Evolutionary conservation across 2,797 vertebrate genomes (phyloP).

Genomic region (Manis pentadactyla): DNA sequence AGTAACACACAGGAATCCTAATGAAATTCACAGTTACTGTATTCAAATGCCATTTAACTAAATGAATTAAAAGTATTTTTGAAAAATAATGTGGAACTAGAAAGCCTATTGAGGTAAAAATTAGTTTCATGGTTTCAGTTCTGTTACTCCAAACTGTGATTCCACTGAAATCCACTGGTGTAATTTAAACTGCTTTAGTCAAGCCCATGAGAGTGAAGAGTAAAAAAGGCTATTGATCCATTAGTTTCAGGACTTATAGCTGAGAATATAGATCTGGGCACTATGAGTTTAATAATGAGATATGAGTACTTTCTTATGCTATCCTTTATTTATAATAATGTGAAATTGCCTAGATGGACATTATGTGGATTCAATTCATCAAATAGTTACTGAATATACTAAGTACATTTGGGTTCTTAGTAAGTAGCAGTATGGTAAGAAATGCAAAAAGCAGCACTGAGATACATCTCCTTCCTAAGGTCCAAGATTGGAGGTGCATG

Average conservation of each 20-base stretch:
- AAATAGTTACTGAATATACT: background rate
- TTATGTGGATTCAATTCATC: background rate
- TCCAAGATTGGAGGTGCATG: background rate
- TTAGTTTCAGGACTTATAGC: background rate
- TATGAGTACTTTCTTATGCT: background rate
- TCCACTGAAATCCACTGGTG: background rate
- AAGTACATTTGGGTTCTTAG: background rate
- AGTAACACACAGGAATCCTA: background rate
- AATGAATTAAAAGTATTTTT: background rate
- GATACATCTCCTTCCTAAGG: background rate
- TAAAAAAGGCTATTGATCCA: background rate
- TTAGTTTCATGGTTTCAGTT: constrained; percentile 32
- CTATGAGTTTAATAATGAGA: background rate
- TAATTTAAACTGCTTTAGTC: constrained; percentile 52
- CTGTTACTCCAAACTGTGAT: constrained; percentile 10
- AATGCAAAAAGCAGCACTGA: background rate
- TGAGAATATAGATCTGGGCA: background rate
- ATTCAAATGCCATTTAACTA: constrained; percentile 2
- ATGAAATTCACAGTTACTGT: background rate
- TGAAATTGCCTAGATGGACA: background rate
- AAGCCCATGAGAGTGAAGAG: background rate
- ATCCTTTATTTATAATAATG: background rate
- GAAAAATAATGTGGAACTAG: background rate
- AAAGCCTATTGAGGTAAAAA: constrained; percentile 38
- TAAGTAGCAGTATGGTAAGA: background rate